Evolutionary conservation across 2,113 vertebrate species (phyloP), one percentile per base, ranked within the genome.

Genomic region (Lepus timidus): DNA sequence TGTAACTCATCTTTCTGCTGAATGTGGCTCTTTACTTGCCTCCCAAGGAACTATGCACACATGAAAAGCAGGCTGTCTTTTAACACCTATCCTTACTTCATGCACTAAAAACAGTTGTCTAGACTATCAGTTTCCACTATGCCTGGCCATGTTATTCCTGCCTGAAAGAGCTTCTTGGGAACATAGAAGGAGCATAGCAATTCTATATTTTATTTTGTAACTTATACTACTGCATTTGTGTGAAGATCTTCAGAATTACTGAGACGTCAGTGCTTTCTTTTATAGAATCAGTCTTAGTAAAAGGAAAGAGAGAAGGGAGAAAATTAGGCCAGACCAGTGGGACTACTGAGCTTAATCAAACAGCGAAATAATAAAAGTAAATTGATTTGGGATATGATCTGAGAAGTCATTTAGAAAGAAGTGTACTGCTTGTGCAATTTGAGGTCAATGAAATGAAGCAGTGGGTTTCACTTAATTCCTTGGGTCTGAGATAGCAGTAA

Each of bases 31-130:
- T 44, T 86, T 23, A 12, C 39, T 80, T 55, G 22, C 75, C 39
- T 65, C 62, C 33, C 9, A 78, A 65, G 20, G n/a, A 93, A 67
- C 5, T 65, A 29, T 17, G 23, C 23, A 64, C 82, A 51, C 82
- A 22, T 39, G 31, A 80, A 58, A 67, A 93, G 17, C 76, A 91
- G 39, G 39, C 13, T 33, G n/a, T 55, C 51, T 71, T 82, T 83
- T 62, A 90, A 52, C 68, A 82, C 81, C n/a, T 87, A 58, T 73
- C 22, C n/a, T 85, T 51, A 88, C 81, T 82, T 39, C 58, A 71
- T 64, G 70, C 25, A 83, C 62, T 91, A 91, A 91, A 82, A 91
- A 91, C 13, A 65, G n/a, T 82, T 82, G 51, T 76, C 83, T 94
- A 88, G 70, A 88, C 52, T 27, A 11, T 49, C 78, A 64, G 75